phyloP scores from a whole-genome alignment of 2,888 invertebrate genomes.

The Cheilosia impressa region DNA sequence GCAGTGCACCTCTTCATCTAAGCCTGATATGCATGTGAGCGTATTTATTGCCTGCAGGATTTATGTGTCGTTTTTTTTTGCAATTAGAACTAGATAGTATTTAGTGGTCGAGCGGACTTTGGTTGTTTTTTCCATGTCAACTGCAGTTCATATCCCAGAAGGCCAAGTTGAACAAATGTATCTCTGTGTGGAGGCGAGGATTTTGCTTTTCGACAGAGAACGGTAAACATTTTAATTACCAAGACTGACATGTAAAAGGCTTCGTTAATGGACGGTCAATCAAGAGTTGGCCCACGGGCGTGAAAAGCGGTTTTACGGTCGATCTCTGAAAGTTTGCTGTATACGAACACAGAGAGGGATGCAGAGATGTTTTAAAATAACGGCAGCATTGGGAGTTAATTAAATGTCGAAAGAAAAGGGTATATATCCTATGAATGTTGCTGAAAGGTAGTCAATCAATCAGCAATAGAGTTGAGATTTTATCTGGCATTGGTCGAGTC shows the following conservation, averaged over 20 bases:
- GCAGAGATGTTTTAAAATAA: conserved; percentile 28
- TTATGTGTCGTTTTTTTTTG: not conserved
- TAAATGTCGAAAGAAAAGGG: conserved; percentile 59
- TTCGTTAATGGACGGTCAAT: conserved; percentile 55
- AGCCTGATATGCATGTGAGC: not conserved
- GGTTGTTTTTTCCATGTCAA: conserved; percentile 36
- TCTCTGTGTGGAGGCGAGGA: conserved; percentile 9
- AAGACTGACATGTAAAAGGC: conserved; percentile 53
- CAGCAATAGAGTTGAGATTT: not conserved
- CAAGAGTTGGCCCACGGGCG: conserved; percentile 49
- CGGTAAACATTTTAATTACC: conserved; percentile 63
- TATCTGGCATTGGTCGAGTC: not conserved
- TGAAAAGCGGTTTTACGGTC: conserved; percentile 37
- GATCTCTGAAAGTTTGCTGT: conserved; percentile 29
- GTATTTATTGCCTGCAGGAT: not conserved
- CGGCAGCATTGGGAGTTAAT: conserved; percentile 43
- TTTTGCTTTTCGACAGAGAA: conserved; percentile 21
- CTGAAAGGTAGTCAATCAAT: conserved; percentile 67
- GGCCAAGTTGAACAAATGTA: conserved; percentile 3
- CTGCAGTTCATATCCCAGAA: conserved; percentile 30
- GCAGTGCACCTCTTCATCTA: conserved; percentile 14
- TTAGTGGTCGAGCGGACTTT: not conserved
- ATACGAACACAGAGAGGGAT: not conserved
- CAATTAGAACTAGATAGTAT: not conserved
- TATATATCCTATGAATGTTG: conserved; percentile 22